Base-by-base conservation (phyloP, 2,888 invertebrate species). In the Epirrhoe alternata region DNA sequence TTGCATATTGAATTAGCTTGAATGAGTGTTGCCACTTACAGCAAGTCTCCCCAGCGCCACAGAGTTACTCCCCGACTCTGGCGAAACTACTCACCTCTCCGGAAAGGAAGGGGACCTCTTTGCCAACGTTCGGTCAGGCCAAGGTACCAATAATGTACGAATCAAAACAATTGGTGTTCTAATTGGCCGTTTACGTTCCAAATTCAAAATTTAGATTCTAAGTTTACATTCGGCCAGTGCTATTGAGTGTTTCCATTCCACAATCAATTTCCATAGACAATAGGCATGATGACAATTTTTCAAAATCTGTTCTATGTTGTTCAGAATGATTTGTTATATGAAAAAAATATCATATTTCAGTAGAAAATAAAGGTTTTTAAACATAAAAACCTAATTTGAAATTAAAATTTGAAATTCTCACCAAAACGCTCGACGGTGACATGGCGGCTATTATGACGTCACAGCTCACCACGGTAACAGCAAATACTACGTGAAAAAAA, bases 61-160 rank as follows among this genome's bases (percentile, higher is more conserved):
- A 93, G 89, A 95, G 96, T 78, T 96, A 96, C 91, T 97, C 97
- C 79, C 97, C 97, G 73, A 97, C 97, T 77, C 94, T 97, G 87
- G 97, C 97, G 74, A 94, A 96, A 88, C 94, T 97, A 76, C 94
- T 97, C 79, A 97, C 97, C 73, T 96, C 97, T 67, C 94, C 94
- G 79, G 94, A 94, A 85, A 83, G 91, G 85, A 89, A 86, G 87
- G 86, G 84, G 82, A 81, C 89, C 75, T 79, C 90, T 83, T 87
- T 92, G 86, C 89, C 91, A 82, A 80, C 86, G 85, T 92, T 88
- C 91, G 92, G 90, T 92, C 92, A 92, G 92, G 93, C 92, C 92
- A 93, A 93, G 93, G 93, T 93, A 92, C 89, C 88, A 85, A 81
- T 70, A 70, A 70, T 84, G 82, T 83, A 83, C 85, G 75, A 84